Base-by-base conservation (phyloP, 2,797 vertebrate species). In the Cossypha polioptera region DNA sequence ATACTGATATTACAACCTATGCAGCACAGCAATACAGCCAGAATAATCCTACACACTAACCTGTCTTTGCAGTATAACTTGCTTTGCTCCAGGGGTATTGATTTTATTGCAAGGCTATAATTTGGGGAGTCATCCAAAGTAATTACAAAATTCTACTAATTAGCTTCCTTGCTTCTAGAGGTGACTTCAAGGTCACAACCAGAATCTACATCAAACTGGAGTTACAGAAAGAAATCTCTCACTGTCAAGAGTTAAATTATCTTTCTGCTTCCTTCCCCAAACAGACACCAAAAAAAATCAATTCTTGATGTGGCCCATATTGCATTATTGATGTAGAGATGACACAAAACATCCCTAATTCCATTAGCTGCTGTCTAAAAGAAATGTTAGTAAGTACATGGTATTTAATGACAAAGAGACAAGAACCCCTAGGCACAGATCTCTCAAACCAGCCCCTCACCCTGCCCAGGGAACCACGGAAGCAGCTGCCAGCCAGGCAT, bases 261-360 rank as follows among this genome's bases (percentile, higher is more conserved):
- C 86, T 94, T 96, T 87, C 75, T 5, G 2, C 86, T 90, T 87
- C 88, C 67, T 83, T 86, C 47, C 79, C 78, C 73, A 88, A 89
- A 94, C 58, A 85, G 24, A 61, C 18, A 77, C 43, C 21, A 81
- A 51, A 54, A 78, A 78, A 90, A 91, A 97, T 96, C 94, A 96
- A 96, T 97, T 90, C 71, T 86, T 90, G 75, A 86, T 82, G 74
- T 75, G 63, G 45, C 68, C 77, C 28, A 75, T 50, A 84, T 54
- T 96, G 90, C 89, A 97, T 97, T 97, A 97, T 92, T 97, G 93
- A 97, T 96, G 94, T 36, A 74, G 45, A 93, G 91, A 97, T 94
- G 67, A 88, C 82, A 96, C 89, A 95, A 90, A 95, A 91, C 92
- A 94, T 84, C 96, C 84, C 71, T 86, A 97, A 95, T 95, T 77